Base-by-base conservation (phyloP, 2,888 invertebrate species). In the Apotomis capreana region DNA sequence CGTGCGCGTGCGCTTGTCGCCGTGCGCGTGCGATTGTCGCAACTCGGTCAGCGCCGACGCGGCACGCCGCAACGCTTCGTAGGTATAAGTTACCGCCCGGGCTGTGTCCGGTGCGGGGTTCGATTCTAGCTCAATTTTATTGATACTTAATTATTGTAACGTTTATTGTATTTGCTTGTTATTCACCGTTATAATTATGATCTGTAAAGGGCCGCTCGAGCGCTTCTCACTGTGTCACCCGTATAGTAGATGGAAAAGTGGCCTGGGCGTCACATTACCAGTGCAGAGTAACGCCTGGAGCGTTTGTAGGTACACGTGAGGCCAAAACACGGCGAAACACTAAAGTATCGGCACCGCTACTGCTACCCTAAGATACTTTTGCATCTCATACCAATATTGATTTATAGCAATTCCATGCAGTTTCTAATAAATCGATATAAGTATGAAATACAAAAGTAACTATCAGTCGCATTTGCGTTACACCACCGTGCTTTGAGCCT, bases 121-220 rank as follows among this genome's bases (percentile, higher is more conserved):
- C 81, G 86, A 83, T 83, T 86, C 86, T 92, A 92, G 92, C 92
- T 92, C 92, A 92, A 92, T 92, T 92, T 89, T 90, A 92, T 89
- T 88, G 85, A 87, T 88, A 89, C 86, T 87, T 88, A 86, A 86
- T 84, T 85, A 84, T 83, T 82, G 79, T 77, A 81, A 77, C 77
- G 77, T 80, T 79, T 78, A 78, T 85, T 86, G 83, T 87, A 88
- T 83, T 87, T 81, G 89, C 90, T 90, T 89, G 91, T 91, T 70
- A 67, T 70, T 61, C 59, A 60, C 85, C 84, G 87, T 87, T 87
- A 77, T 79, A 79, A 78, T 70, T 65, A 60, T 70, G 65, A 65
- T 60, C 54, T 70, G 70, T 67, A 12, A 37, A 12, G 70, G 60
- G 12, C 40, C 60, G 49, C 46, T 36, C 13, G 49, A 54, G 55